Evolutionary conservation across 2,797 vertebrate genomes (phyloP).

Genomic region (Amniataba percoides): DNA sequence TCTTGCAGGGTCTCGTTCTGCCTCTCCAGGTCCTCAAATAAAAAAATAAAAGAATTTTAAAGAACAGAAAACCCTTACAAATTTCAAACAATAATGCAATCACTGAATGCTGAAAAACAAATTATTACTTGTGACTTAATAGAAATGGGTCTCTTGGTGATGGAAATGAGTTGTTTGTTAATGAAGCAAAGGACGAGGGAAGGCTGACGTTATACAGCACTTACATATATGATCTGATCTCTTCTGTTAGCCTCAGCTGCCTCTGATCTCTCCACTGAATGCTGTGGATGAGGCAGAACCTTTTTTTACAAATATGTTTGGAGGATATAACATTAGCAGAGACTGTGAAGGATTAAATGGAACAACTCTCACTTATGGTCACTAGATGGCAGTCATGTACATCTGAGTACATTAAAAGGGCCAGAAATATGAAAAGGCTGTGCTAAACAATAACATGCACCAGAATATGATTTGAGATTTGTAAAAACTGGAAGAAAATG

Average conservation of each 20-base stretch:
- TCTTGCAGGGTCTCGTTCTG: constrained; percentile 93
- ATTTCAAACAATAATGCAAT: not conserved
- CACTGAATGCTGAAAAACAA: not conserved
- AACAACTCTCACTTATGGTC: constrained; percentile 32
- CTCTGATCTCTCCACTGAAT: constrained; percentile 79
- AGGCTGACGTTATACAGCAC: constrained; percentile 31
- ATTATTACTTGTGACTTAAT: not conserved
- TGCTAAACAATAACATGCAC: not conserved
- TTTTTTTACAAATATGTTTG: constrained; percentile 32
- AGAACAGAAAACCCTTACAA: no score
- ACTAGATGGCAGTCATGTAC: constrained; percentile 81
- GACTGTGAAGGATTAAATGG: not conserved
- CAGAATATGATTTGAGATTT: not conserved
- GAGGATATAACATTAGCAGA: not conserved
- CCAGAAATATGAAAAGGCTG: not conserved
- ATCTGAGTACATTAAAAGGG: constrained; percentile 1
- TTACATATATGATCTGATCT: constrained; percentile 83
- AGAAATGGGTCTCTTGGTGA: not conserved
- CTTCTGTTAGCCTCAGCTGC: constrained; percentile 71
- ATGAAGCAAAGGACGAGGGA: not conserved
- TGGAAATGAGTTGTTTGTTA: not conserved
- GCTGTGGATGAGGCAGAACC: constrained; percentile 59
- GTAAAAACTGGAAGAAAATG: not conserved
- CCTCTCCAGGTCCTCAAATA: constrained; percentile 89
- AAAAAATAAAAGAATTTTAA: not conserved